These are phyloP conservation scores for Hirtodrosophila trivittata DNA, from an alignment of 2,888 invertebrate genomes.

Conservation along the genomic window DNA sequence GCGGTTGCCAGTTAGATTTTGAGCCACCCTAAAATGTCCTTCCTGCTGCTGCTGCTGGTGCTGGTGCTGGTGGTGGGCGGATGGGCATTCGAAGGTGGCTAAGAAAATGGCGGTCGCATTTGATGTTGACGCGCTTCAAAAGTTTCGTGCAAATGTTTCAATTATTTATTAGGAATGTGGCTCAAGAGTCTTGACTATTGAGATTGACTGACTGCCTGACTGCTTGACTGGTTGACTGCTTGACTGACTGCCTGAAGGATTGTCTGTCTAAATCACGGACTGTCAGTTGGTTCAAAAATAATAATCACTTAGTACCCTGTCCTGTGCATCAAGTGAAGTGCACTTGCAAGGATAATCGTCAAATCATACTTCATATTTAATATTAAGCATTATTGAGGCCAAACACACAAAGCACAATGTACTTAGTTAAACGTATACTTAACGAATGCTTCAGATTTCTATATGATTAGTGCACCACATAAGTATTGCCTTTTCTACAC, in stretches of 20 bases:
- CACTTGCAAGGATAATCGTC: too few relatives aligned
- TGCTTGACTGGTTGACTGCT: slow-evolving; percentile 1
- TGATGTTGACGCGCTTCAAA: slow-evolving; percentile 41
- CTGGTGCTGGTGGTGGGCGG: slow-evolving; percentile 17
- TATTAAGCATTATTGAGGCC: too few relatives aligned
- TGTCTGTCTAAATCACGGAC: not conserved
- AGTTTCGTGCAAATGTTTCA: slow-evolving; percentile 40
- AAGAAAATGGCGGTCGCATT: slow-evolving; percentile 25
- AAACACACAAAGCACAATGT: too few relatives aligned
- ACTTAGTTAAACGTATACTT: too few relatives aligned
- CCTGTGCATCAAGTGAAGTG: too few relatives aligned
- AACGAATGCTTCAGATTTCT: too few relatives aligned
- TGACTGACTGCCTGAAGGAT: slow-evolving; percentile 1
- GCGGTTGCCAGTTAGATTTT: slow-evolving; percentile 33
- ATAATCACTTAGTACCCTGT: not conserved
- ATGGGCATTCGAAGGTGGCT: slow-evolving; percentile 5
- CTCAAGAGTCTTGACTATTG: slow-evolving; percentile 23
- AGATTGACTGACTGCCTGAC: slow-evolving; percentile 7
- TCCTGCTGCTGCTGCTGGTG: too few relatives aligned
- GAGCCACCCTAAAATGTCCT: slow-evolving; percentile 11
- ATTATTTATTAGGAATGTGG: slow-evolving; percentile 57
- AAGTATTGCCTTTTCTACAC: too few relatives aligned
- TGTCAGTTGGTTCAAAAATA: not conserved
- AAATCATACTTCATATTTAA: too few relatives aligned
- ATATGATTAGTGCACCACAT: too few relatives aligned